Percentiles rank a stretch among this genome's conserved stretches.
These are phyloP conservation scores for Tiliacea citrago DNA, from an alignment of 2,888 invertebrate species.

Conservation along the genomic window DNA sequence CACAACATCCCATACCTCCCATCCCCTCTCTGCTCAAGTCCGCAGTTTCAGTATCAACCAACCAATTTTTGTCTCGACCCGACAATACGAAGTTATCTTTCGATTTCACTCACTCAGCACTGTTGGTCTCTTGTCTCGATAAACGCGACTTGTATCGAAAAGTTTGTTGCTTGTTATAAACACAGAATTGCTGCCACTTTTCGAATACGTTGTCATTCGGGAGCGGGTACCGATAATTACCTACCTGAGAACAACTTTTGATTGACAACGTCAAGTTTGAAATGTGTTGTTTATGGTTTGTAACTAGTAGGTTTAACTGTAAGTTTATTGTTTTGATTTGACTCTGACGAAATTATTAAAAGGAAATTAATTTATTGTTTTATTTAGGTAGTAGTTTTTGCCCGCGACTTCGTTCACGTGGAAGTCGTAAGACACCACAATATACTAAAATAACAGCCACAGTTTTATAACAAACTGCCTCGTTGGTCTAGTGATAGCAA, in stretches of 20 bases:
- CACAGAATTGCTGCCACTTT: slow-evolving; percentile 54
- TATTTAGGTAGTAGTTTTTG: neutral
- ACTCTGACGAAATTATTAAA: neutral
- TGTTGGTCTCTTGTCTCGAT: slow-evolving; percentile 60
- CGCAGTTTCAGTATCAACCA: slow-evolving; percentile 43
- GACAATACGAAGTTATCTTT: slow-evolving; percentile 76
- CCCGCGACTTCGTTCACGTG: no score
- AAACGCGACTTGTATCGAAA: slow-evolving; percentile 57
- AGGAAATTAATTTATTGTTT: neutral
- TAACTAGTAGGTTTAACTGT: neutral
- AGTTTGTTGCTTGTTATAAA: slow-evolving; percentile 61
- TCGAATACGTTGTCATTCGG: slow-evolving; percentile 35
- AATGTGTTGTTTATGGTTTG: slow-evolving; percentile 27
- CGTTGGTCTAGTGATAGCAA: no score
- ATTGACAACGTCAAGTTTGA: slow-evolving; percentile 43
- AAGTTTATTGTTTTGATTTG: slow-evolving; percentile 26
- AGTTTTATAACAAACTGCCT: no score
- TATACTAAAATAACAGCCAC: no score
- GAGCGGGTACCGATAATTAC: slow-evolving; percentile 52
- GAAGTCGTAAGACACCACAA: no score
- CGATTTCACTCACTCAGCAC: slow-evolving; percentile 72
- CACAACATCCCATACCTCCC: neutral
- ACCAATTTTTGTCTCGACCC: slow-evolving; percentile 54
- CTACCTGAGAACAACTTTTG: slow-evolving; percentile 41
- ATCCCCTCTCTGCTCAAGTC: slow-evolving; percentile 18